Conservation (phyloP, 2,113 vertebrate genomes). For the Eidolon helvum region DNA sequence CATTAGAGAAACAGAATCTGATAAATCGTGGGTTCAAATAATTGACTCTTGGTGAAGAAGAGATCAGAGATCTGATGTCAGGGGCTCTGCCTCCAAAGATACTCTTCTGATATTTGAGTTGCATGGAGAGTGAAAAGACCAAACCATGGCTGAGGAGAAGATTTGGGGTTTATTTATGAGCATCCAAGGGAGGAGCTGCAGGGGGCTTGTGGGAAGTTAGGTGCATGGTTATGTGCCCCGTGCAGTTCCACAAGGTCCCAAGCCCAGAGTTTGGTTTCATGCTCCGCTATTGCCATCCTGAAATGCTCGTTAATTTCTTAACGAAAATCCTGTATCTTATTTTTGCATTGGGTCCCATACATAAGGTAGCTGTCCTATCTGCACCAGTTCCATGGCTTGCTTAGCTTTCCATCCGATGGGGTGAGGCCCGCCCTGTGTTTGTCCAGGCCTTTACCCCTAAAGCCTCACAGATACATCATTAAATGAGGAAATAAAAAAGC, state of each 20-base stretch:
- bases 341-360: background rate
- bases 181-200: background rate
- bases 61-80: background rate
- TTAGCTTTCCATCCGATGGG: background rate
- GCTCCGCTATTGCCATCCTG: background rate
- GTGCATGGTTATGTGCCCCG: accelerated
- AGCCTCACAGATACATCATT: background rate
- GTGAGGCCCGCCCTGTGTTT: background rate
- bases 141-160: background rate
- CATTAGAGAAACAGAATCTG: background rate
- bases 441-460: background rate
- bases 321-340: background rate
- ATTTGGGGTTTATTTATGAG: accelerated
- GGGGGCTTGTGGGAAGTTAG: background rate
- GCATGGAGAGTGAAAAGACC: background rate
- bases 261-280: background rate
- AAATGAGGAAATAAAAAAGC: constrained; percentile 31
- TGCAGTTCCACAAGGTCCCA: accelerated
- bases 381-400: background rate
- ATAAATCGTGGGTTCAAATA: background rate
- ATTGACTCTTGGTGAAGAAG: background rate
- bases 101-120: too few relatives aligned
- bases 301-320: background rate
- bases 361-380: background rate
- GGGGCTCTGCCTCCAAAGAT: background rate